phyloP scores from a whole-genome alignment of 2,888 invertebrate genomes.

The Drosophila austrosaltans region DNA sequence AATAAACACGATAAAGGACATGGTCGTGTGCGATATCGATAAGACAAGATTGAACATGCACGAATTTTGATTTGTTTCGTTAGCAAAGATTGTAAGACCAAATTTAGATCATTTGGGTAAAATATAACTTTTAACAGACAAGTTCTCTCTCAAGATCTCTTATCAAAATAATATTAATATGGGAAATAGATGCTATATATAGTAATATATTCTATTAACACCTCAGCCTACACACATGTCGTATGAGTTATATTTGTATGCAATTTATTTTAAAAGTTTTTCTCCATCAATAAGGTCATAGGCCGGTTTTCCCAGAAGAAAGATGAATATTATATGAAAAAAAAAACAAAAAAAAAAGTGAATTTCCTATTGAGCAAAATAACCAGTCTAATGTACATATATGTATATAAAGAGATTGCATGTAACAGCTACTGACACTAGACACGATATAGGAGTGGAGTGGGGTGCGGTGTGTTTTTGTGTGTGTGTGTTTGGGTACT shows the following conservation, averaged over 20 bases:
- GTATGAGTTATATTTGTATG: not conserved
- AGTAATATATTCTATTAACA: conserved; percentile 1
- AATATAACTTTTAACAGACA: too few species aligned
- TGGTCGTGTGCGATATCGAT: too few species aligned
- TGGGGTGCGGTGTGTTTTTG: too few species aligned
- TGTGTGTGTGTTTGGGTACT: too few species aligned
- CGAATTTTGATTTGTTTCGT: too few species aligned
- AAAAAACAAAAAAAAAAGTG: too few species aligned
- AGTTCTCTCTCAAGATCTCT: too few species aligned
- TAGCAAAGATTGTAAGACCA: too few species aligned
- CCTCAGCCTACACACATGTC: not conserved
- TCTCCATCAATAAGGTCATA: not conserved
- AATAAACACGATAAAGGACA: not conserved
- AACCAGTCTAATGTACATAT: not conserved
- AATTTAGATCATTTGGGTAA: too few species aligned
- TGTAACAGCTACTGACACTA: not conserved
- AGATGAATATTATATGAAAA: not conserved
- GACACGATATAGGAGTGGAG: not conserved
- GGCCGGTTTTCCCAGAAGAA: conserved; percentile 1
- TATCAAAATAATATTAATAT: too few species aligned
- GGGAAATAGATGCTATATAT: not conserved
- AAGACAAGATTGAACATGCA: too few species aligned
- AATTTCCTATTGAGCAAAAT: too few species aligned
- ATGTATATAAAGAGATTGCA: not conserved
- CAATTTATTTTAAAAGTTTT: not conserved